These are phyloP conservation scores for Ptilodon capucinus DNA, from an alignment of 2,888 invertebrate species.

Conservation along the genomic window DNA sequence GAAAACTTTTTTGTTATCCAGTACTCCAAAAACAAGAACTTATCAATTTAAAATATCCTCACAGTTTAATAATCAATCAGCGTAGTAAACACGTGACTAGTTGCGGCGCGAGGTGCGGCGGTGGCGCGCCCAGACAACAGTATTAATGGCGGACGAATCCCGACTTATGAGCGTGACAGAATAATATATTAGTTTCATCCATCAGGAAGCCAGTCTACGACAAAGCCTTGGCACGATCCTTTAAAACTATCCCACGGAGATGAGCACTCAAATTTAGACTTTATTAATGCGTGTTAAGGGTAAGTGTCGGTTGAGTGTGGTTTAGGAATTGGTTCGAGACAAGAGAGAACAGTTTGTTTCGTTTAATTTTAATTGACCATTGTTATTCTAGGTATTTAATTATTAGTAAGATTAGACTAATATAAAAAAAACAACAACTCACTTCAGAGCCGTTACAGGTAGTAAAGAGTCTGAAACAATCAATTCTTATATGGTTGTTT, in stretches of 20 bases:
- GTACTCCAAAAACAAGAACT: no score
- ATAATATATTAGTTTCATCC: slow-evolving; percentile 46
- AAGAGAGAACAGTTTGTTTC: background rate
- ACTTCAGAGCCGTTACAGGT: no score
- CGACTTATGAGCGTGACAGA: slow-evolving; percentile 43
- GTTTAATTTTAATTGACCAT: no score
- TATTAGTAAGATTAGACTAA: no score
- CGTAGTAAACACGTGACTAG: slow-evolving; percentile 1
- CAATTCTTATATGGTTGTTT: no score
- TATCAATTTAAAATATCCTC: slow-evolving; percentile 28
- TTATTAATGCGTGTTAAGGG: slow-evolving; percentile 6
- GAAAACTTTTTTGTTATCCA: no score
- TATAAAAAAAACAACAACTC: no score
- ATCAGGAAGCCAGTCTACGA: slow-evolving; percentile 41
- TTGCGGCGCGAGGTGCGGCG: background rate
- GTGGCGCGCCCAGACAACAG: slow-evolving; percentile 21
- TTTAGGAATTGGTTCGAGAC: slow-evolving; percentile 1
- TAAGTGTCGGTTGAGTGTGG: slow-evolving; percentile 5
- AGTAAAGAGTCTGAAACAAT: no score
- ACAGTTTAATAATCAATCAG: slow-evolving; percentile 26
- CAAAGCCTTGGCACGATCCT: slow-evolving; percentile 36
- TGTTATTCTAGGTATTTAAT: no score
- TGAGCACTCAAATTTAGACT: slow-evolving; percentile 14
- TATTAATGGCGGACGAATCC: slow-evolving; percentile 41
- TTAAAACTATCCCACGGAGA: slow-evolving; percentile 16